These are phyloP conservation scores for Conops quadrifasciatus DNA, from an alignment of 2,888 invertebrate genomes.

Conservation along the genomic window DNA sequence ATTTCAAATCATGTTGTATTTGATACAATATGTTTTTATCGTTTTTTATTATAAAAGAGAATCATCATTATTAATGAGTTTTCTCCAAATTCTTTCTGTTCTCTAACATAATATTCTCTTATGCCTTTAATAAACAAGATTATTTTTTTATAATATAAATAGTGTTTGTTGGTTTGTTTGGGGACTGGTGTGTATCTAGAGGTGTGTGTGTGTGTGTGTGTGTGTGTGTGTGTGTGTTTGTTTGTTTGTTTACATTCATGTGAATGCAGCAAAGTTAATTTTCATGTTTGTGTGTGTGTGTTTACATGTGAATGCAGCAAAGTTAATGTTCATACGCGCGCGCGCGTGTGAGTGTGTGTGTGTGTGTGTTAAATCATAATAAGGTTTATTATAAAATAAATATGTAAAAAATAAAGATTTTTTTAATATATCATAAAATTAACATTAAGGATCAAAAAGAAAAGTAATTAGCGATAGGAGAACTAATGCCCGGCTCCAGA, in stretches of 20 bases:
- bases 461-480: slow-evolving; percentile 23
- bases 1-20: slow-evolving; percentile 11
- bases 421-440: slow-evolving; percentile 32
- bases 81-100: slow-evolving; percentile 20
- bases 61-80: slow-evolving; percentile 1
- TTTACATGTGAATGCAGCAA: too few species aligned
- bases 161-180: neutral
- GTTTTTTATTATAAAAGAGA: slow-evolving; percentile 24
- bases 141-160: slow-evolving; percentile 24
- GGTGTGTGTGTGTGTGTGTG: slow-evolving; percentile 14
- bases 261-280: slow-evolving; percentile 20
- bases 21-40: slow-evolving; percentile 9
- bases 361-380: slow-evolving; percentile 18
- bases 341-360: too few species aligned
- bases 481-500: slow-evolving; percentile 34
- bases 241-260: slow-evolving; percentile 17
- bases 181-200: too few species aligned
- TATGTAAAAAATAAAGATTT: slow-evolving; percentile 36
- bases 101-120: slow-evolving; percentile 25
- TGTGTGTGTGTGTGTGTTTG: slow-evolving; percentile 12
- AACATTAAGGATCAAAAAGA: slow-evolving; percentile 27
- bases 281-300: neutral
- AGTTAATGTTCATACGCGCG: neutral
- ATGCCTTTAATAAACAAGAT: slow-evolving; percentile 27
- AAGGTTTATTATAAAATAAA: slow-evolving; percentile 33